phyloP scores from a whole-genome alignment of 2,888 invertebrate genomes.

The Neoaliturus tenellus region DNA sequence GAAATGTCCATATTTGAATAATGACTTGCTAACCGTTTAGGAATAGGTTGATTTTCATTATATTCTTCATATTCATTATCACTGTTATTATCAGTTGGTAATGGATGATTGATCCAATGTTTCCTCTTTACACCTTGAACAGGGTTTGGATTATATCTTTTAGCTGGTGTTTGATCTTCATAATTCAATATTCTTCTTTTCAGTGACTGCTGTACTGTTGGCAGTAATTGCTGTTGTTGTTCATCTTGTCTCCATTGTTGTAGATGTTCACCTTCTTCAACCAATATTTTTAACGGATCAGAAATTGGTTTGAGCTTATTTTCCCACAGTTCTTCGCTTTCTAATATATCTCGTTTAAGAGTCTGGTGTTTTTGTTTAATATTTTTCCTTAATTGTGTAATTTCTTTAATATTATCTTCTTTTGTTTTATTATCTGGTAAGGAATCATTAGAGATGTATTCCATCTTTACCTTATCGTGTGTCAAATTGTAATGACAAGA shows the following conservation, averaged over 20 bases:
- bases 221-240: not conserved
- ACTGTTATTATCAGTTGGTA: not conserved
- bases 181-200: not conserved
- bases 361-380: constrained; percentile 28
- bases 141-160: not conserved
- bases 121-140: constrained; percentile 3
- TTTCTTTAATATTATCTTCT: constrained; percentile 1
- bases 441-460: not conserved
- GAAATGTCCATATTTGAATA: not conserved
- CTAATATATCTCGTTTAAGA: not conserved
- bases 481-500: not conserved
- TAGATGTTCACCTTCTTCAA: not conserved
- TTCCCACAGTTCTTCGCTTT: not conserved
- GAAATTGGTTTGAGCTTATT: constrained; percentile 30
- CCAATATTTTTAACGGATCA: not conserved
- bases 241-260: not conserved
- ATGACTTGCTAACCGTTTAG: not conserved
- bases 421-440: not conserved
- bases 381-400: not conserved
- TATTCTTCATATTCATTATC: not conserved
- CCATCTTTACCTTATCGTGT: not conserved
- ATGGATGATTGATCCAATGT: not conserved
- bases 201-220: not conserved
- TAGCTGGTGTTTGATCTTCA: not conserved
- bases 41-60: no score